A percentile compares a stretch with the other conserved stretches of the same genome.
Conservation (phyloP, 2,888 invertebrate species). For the Drosophila testacea region DNA sequence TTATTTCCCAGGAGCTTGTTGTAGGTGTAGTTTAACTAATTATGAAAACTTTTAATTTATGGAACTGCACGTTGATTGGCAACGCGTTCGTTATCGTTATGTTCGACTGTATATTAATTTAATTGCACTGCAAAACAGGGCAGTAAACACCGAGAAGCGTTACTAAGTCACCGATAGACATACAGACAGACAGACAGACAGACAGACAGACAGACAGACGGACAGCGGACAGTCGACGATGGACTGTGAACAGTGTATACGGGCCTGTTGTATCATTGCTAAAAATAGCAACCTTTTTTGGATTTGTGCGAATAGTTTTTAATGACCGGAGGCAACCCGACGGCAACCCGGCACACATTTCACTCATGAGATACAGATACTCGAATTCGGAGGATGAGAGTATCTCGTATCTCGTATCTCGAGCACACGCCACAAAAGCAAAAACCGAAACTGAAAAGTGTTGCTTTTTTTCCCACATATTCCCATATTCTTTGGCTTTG, state of each 20-base stretch:
- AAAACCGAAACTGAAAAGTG: slow-evolving; percentile 47
- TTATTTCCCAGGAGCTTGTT: not conserved
- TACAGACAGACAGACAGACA: not conserved
- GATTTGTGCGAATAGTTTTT: slow-evolving; percentile 65
- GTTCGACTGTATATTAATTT: slow-evolving; percentile 58
- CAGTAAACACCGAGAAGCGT: slow-evolving; percentile 61
- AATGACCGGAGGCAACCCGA: slow-evolving; percentile 60
- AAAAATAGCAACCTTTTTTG: slow-evolving; percentile 78
- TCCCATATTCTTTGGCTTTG: too few species aligned
- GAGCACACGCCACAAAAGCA: slow-evolving; percentile 46
- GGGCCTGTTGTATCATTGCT: slow-evolving; percentile 69
- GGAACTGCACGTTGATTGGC: not conserved
- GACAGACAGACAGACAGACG: not conserved
- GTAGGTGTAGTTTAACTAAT: not conserved
- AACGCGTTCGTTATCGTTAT: not conserved
- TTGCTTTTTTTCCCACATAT: slow-evolving; percentile 16
- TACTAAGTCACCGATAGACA: slow-evolving; percentile 55
- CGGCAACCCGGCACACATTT: slow-evolving; percentile 39
- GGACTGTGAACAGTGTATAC: slow-evolving; percentile 35
- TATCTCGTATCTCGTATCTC: slow-evolving; percentile 46
- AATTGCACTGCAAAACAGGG: slow-evolving; percentile 68
- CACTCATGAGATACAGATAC: slow-evolving; percentile 36
- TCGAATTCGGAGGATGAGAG: slow-evolving; percentile 13
- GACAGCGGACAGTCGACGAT: slow-evolving; percentile 26
- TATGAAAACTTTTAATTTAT: not conserved